Conservation (phyloP, 2,113 vertebrate genomes). For the Pipra filicauda region DNA sequence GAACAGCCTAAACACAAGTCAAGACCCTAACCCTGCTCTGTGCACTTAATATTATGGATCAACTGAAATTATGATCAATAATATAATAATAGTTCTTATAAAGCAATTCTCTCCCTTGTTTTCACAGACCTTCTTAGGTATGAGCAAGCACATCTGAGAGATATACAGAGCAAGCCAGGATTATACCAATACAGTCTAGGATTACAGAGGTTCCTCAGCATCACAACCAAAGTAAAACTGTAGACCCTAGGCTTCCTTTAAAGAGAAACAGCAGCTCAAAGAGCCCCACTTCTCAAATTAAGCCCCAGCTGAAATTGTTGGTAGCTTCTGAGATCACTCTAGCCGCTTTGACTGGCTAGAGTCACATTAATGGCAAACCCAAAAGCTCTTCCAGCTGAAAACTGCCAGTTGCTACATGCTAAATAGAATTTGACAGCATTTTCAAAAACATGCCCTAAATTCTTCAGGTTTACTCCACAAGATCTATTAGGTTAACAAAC, state of each 20-base stretch:
- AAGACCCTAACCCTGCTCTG: not conserved
- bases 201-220: not conserved
- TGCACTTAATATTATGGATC: not conserved
- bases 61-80: not conserved
- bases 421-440: not conserved
- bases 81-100: not conserved
- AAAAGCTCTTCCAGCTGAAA: not conserved
- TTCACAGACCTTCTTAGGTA: not conserved
- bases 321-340: not conserved
- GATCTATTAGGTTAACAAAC: not conserved
- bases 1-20: not conserved
- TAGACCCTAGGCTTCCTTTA: not conserved
- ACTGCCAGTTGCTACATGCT: not conserved
- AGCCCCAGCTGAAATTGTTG: not conserved
- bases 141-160: not conserved
- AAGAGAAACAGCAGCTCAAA: not conserved
- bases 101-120: not conserved
- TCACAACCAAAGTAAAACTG: not conserved
- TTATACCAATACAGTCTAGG: not conserved
- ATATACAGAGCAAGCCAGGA: not conserved
- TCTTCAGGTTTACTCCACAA: not conserved
- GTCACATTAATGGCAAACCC: not conserved
- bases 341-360: not conserved
- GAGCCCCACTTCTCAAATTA: not conserved
- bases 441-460: not conserved